phyloP scores from a whole-genome alignment of 2,113 vertebrate genomes.

The Thermophis baileyi region DNA sequence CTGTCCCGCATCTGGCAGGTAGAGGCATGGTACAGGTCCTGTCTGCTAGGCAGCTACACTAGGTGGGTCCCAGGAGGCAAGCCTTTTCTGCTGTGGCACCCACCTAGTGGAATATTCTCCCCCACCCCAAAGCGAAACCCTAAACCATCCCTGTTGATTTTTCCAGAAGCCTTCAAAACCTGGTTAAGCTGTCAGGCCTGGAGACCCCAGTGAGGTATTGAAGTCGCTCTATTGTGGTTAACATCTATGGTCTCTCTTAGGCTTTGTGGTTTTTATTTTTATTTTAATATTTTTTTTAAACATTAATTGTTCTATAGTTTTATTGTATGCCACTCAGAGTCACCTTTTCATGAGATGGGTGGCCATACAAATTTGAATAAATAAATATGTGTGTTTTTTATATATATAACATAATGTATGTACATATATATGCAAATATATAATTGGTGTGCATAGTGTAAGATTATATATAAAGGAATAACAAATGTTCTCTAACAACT shows the following conservation, averaged over 20 bases:
- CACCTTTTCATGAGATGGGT: background rate
- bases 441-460: background rate
- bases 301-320: background rate
- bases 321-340: background rate
- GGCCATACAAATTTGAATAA: background rate
- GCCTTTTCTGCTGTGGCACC: background rate
- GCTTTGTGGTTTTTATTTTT: background rate
- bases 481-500: background rate
- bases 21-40: background rate
- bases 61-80: background rate
- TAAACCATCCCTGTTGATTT: background rate
- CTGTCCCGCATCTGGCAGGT: background rate
- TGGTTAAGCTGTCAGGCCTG: background rate
- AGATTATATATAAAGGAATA: background rate
- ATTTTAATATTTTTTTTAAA: background rate
- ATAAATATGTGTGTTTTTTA: background rate
- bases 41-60: background rate
- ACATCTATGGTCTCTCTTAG: background rate
- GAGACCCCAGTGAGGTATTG: background rate
- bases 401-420: conserved; percentile 16
- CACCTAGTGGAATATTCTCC: background rate
- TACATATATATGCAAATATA: conserved; percentile 10
- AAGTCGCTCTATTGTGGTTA: background rate
- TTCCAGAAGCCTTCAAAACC: background rate
- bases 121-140: background rate